Percentiles rank a stretch among this genome's conserved stretches.
Evolutionary conservation across 1,140 invertebrate genomes (phyloP).

Genomic region (Subanguina moxae): DNA sequence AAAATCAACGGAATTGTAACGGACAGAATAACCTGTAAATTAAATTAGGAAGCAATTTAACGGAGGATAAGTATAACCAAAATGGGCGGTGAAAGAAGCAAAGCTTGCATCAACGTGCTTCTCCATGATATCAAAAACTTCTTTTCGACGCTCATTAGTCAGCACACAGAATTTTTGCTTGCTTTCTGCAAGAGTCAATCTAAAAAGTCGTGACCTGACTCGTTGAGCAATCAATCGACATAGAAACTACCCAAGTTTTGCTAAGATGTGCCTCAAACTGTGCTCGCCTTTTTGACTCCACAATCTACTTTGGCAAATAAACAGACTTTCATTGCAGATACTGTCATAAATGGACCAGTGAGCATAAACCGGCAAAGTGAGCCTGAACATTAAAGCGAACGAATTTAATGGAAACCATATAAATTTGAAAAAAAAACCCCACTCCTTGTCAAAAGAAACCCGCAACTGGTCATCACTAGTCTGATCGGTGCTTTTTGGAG

Average conservation of each 20-base stretch:
- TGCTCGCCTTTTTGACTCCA: conserved; percentile 32
- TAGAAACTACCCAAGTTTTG: conserved; percentile 22
- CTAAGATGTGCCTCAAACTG: conserved; percentile 25
- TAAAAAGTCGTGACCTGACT: conserved; percentile 3
- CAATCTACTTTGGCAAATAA: conserved; percentile 29
- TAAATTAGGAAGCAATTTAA: too few species aligned
- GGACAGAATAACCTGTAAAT: conserved; percentile 3
- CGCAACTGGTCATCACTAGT: conserved; percentile 16
- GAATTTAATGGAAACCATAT: too few species aligned
- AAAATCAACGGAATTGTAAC: conserved; percentile 27
- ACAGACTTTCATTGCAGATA: conserved; percentile 28
- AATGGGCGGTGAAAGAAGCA: conserved; percentile 26
- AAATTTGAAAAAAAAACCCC: too few species aligned
- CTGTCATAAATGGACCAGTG: conserved; percentile 32
- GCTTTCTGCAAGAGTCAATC: conserved; percentile 35
- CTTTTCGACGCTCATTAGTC: conserved; percentile 21
- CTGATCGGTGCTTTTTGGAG: conserved; percentile 13
- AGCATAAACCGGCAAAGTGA: conserved; percentile 26
- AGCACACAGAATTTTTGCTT: conserved; percentile 26
- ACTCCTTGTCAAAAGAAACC: conserved; percentile 32
- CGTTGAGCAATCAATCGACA: not conserved
- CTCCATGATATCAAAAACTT: conserved; percentile 26
- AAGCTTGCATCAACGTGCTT: conserved; percentile 21
- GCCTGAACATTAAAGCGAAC: too few species aligned
- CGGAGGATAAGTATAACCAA: conserved; percentile 1